These are phyloP conservation scores for Carcina quercana DNA, from an alignment of 2,888 invertebrate species.

Conservation along the genomic window DNA sequence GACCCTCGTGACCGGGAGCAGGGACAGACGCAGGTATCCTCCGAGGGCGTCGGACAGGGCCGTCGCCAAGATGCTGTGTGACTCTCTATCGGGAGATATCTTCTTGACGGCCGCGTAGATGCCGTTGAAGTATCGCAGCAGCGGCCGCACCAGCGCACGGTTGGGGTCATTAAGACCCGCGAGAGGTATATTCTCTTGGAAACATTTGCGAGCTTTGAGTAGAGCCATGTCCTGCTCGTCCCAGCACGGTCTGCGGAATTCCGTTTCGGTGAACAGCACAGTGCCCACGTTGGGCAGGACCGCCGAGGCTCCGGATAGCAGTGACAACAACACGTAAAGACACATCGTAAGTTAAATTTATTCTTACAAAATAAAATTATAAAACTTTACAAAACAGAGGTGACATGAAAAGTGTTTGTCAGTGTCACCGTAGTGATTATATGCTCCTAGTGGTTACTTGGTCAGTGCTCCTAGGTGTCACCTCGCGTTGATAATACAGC, in stretches of 20 bases:
- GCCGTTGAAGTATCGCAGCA: constrained; percentile 39
- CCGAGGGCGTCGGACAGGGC: constrained; percentile 70
- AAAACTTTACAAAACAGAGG: too few species aligned
- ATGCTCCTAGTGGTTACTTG: too few species aligned
- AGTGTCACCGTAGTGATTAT: too few species aligned
- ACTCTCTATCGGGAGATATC: constrained; percentile 24
- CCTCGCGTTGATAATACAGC: too few species aligned
- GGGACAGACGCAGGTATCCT: constrained; percentile 75
- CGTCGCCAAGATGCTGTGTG: constrained; percentile 35
- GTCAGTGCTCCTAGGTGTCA: too few species aligned
- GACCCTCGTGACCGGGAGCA: constrained; percentile 74
- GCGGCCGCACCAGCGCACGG: constrained; percentile 30
- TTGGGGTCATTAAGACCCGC: constrained; percentile 25
- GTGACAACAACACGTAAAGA: too few species aligned
- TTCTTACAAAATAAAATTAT: too few species aligned
- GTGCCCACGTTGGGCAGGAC: constrained; percentile 54
- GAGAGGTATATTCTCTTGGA: constrained; percentile 44
- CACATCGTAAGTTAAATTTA: too few species aligned
- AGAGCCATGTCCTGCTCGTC: constrained; percentile 29
- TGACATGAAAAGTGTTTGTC: too few species aligned
- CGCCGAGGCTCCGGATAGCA: too few species aligned
- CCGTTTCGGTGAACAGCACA: constrained; percentile 37
- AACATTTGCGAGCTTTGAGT: constrained; percentile 38
- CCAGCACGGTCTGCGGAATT: constrained; percentile 37
- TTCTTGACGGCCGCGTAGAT: constrained; percentile 34